Percentiles rank a stretch among this genome's conserved stretches.
phyloP scores from a whole-genome alignment of 2,113 vertebrate species.

The Corapipo altera region DNA sequence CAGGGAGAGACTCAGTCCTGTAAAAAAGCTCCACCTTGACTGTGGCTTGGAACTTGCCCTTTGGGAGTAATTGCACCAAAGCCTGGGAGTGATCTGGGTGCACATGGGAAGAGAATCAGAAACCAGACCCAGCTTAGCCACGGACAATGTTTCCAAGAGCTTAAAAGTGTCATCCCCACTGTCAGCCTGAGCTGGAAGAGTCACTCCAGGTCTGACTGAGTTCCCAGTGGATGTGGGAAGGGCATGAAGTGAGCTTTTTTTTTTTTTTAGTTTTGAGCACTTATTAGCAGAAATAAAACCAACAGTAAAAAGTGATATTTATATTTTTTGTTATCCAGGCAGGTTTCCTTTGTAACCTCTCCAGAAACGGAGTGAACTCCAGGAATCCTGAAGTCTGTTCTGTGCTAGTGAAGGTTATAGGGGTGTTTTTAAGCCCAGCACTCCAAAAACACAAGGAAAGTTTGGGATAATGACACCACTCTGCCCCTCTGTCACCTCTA shows the following conservation, averaged over 20 bases:
- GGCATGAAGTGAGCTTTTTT: not conserved
- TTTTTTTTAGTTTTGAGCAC: not conserved
- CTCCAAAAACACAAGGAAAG: not conserved
- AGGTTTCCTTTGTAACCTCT: not conserved
- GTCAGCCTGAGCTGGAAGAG: not conserved
- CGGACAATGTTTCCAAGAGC: not conserved
- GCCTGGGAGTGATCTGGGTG: not conserved
- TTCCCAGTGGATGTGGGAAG: not conserved
- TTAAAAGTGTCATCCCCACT: not conserved
- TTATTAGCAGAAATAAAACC: not conserved
- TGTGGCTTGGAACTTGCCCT: not conserved
- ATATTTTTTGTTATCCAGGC: not conserved
- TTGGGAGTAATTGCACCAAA: not conserved
- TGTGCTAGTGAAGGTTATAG: rapidly evolving
- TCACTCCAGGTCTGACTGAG: not conserved
- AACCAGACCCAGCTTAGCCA: not conserved
- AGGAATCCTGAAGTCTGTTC: not conserved
- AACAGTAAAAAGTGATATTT: rapidly evolving
- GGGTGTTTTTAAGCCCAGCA: not conserved
- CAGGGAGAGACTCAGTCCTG: not conserved
- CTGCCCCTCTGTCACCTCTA: not conserved
- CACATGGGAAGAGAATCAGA: not conserved
- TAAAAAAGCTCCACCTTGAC: not conserved
- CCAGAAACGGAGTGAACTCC: not conserved
- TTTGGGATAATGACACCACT: not conserved